Conservation (phyloP, 2,888 invertebrate species). For the Synanthedon tipuliformis region DNA sequence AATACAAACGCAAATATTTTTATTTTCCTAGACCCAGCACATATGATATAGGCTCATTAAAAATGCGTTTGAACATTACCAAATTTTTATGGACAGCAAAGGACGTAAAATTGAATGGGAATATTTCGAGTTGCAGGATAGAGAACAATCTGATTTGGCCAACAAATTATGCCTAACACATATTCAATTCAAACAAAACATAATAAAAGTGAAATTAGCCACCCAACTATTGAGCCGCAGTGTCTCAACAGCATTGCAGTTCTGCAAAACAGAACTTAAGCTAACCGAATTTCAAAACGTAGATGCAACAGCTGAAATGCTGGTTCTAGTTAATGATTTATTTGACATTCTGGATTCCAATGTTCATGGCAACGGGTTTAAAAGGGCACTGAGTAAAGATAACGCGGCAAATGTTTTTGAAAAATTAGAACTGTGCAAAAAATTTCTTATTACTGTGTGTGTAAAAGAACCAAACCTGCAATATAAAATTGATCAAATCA, state of each 20-base stretch:
- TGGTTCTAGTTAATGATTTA: background rate
- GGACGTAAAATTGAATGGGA: conserved; percentile 3
- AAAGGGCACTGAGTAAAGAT: background rate
- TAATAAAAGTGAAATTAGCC: background rate
- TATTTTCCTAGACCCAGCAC: background rate
- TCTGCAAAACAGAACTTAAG: background rate
- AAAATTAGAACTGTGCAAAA: background rate
- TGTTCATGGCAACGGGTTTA: background rate
- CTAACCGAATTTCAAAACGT: background rate
- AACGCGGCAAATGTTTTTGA: background rate
- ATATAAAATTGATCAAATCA: background rate
- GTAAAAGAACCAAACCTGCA: background rate
- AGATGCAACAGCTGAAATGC: background rate
- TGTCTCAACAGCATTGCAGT: background rate
- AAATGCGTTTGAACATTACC: conserved; percentile 5
- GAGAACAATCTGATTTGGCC: background rate
- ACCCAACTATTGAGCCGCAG: background rate
- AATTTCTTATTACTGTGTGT: background rate
- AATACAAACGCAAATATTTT: background rate
- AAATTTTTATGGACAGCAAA: conserved; percentile 3
- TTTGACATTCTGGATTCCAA: background rate
- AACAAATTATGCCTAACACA: background rate
- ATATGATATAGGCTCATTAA: background rate
- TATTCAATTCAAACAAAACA: background rate
- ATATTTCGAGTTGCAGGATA: conserved; percentile 1